Conservation (phyloP, 2,113 vertebrate species). For the human (Homo sapiens) region GRCh38 chr12:7438001-7438500, state of each 20-base stretch:
- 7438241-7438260: background rate
- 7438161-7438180: background rate
- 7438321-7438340: background rate
- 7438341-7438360: background rate
- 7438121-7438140: background rate
- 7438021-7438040: conserved; percentile 6
- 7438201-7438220: background rate
- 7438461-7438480: background rate
- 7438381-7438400: background rate
- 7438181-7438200: background rate
- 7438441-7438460: background rate
- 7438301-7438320: conserved; percentile 15
- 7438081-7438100: background rate
- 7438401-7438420: background rate
- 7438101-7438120: background rate
- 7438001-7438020: background rate
- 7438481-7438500: background rate
- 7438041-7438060: background rate
- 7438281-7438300: conserved; percentile 17
- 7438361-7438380: background rate
- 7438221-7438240: background rate
- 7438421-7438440: background rate
- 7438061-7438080: background rate
- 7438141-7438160: background rate
- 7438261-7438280: background rate